Evolutionary conservation across 2,888 invertebrate genomes (phyloP).

Genomic region (Diplazon laetatorius): DNA sequence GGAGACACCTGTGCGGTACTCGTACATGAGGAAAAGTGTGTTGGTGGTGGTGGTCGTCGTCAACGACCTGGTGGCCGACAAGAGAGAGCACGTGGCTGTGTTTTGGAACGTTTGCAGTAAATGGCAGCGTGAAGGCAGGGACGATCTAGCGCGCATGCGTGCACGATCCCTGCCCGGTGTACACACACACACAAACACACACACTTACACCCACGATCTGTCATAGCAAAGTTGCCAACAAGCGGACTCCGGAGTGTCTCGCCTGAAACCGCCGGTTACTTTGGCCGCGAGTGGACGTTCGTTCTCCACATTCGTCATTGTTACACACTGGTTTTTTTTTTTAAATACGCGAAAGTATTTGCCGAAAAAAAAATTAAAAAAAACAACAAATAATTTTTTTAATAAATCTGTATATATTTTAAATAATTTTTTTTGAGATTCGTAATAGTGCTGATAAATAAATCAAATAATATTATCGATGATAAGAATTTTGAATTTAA

Average conservation of each 20-base stretch:
- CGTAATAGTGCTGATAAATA: too few relatives aligned
- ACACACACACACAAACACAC: neutral
- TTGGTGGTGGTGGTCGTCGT: constrained; percentile 24
- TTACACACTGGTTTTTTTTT: neutral
- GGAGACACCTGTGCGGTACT: constrained; percentile 57
- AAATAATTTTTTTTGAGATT: too few relatives aligned
- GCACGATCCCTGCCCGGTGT: constrained; percentile 36
- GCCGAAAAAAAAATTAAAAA: neutral
- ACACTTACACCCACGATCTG: constrained; percentile 46
- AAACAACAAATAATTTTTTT: neutral
- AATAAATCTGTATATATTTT: constrained; percentile 26
- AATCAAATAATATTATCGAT: too few relatives aligned
- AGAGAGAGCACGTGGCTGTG: constrained; percentile 73
- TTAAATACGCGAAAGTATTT: neutral
- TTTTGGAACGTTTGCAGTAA: constrained; percentile 69
- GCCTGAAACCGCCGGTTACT: constrained; percentile 66
- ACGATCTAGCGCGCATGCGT: constrained; percentile 67
- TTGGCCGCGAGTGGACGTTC: constrained; percentile 61
- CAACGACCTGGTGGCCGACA: constrained; percentile 29
- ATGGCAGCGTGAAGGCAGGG: constrained; percentile 38
- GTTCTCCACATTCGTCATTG: constrained; percentile 28
- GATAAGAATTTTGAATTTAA: too few relatives aligned
- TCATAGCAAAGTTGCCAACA: constrained; percentile 55
- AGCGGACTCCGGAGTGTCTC: constrained; percentile 52
- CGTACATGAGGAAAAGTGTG: neutral